Evolutionary conservation across 2,113 vertebrate genomes (phyloP).

Genomic region (Cebidichthys violaceus): DNA sequence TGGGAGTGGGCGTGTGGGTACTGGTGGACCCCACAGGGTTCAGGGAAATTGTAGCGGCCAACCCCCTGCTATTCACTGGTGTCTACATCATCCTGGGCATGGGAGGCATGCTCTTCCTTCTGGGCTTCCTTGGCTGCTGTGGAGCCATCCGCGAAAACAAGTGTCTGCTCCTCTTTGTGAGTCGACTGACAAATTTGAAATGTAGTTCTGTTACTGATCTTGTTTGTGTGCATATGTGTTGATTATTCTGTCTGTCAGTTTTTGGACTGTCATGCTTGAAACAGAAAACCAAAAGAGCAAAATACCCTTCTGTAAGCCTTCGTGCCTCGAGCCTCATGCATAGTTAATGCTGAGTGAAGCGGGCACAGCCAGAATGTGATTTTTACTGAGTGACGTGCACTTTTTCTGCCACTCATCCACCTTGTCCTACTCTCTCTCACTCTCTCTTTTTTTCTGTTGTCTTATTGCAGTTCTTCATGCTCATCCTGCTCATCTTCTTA

Average conservation of each 20-base stretch:
- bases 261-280: conserved; percentile 44
- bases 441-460: conserved; percentile 19
- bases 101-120: conserved; percentile 94
- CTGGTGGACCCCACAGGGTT: conserved; percentile 95
- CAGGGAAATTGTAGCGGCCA: conserved; percentile 93
- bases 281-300: conserved; percentile 46
- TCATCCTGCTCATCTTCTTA: conserved; percentile 96
- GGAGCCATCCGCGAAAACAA: conserved; percentile 96
- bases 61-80: conserved; percentile 92
- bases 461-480: conserved; percentile 92
- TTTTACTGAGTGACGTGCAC: conserved; percentile 47
- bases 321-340: conserved; percentile 48
- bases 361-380: conserved; percentile 45
- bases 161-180: conserved; percentile 95
- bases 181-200: conserved; percentile 73
- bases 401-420: conserved; percentile 40
- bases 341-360: conserved; percentile 69
- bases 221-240: conserved; percentile 43
- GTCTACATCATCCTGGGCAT: conserved; percentile 94
- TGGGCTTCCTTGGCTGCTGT: conserved; percentile 96
- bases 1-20: conserved; percentile 95
- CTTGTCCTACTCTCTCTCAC: conserved; percentile 24
- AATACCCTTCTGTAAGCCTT: conserved; percentile 46
- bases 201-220: conserved; percentile 27
- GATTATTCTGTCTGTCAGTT: conserved; percentile 47